Base-by-base conservation (phyloP, 2,797 vertebrate species). In the Serranus cabrilla region DNA sequence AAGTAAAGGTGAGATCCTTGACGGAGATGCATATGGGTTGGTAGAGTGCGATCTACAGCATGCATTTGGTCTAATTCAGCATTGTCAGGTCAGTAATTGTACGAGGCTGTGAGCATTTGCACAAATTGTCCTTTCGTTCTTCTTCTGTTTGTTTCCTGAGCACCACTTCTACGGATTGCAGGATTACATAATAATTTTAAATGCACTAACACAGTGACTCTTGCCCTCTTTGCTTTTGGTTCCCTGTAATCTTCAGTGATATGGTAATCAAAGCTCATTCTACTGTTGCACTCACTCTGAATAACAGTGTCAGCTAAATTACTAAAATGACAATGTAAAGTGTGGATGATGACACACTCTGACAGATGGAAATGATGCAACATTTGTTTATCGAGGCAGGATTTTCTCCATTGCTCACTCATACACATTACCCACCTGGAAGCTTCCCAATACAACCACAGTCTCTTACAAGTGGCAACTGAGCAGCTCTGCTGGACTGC, bases 331-430 rank as follows among this genome's bases (percentile, higher is more conserved):
- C 62, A 81, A 73, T 70, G 64, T 54, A 76, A 87, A 64, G 59
- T 81, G 80, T 51, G 55, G 77, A 85, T 37, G 75, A 50, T 66
- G 75, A 75, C 79, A 52, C 37, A 40, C 31, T 62, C 49, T 71
- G 73, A 73, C 78, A 77, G 66, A 78, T 71, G 75, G 78, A 78
- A 71, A 34, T 70, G 52, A 59, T 46, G 63, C 67, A 82, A 73
- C 60, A 64, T 72, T 83, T 75, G 66, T 69, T 76, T 71, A 61
- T 62, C 37, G 27, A 49, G 27, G 58, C 56, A 12, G 43, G 62
- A 39, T 56, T 60, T 69, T 69, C 39, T 76, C 37, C 8, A 34
- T 47, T 64, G 18, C 45, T 61, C 43, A 17, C 31, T 57, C 60
- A 14, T 25, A 18, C 69, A 74, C 72, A 60, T 66, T 63, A 49